Evolutionary conservation across 2,113 vertebrate species (phyloP), one percentile per base, ranked within the genome.

Genomic region (Propithecus coquereli): DNA sequence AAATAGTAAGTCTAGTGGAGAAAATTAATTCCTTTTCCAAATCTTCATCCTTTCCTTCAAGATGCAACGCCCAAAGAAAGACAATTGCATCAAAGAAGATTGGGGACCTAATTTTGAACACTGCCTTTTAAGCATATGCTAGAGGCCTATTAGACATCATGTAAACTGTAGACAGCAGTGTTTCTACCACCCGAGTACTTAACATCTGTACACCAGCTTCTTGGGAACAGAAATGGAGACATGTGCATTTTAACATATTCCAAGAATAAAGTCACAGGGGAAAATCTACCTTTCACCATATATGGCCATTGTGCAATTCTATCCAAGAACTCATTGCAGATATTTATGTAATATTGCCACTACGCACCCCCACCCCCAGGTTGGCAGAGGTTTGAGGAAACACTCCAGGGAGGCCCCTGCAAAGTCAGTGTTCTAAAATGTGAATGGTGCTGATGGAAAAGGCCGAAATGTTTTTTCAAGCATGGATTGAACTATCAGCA

Each of bases 171-270:
- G 93, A 90, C 97, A 94, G 94, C 43, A 32, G 84, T 1, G 0
- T 65, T 94, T 82, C 94, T 32, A 77, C 97, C 94, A 86, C 94
- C 93, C 95, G 61, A 59, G 47, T 30, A 70, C 84, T 79, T 40
- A 76, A 97, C 97, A 98, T 98, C 96, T 98, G 97, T 89, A 43
- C 74, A 27, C 95, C 97, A 98, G 97, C 97, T 97, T 97, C 94
- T 95, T 43, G 73, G 94, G 94, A 96, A 63, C 91, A 96, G 95
- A 92, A 96, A 82, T 12, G 76, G 90, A 97, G 92, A 97, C 97
- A 97, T 95, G 85, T 96, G 95, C 81, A 95, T 92, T 94, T 96
- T 94, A 98, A 97, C 92, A 92, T 96, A 96, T 92, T 90, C 97
- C 94, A 92, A 95, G 71, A 96, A 87, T 43, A 90, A 9, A 71